Evolutionary conservation across 2,888 invertebrate genomes (phyloP), one percentile per base, ranked within the genome.

Genomic region (Dasysyrphus tricinctus): DNA sequence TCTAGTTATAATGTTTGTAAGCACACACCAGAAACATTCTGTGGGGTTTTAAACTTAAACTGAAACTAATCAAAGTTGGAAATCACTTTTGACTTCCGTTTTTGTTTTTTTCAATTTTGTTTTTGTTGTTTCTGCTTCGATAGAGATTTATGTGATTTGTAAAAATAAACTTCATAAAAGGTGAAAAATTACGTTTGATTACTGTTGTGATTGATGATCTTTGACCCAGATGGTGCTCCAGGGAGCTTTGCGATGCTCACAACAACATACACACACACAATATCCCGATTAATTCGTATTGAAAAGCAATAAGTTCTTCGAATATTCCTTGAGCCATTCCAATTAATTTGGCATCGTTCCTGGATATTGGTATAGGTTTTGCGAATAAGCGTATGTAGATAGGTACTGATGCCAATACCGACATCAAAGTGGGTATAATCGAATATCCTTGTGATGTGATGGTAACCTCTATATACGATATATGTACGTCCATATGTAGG

Each of bases 41-140:
- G 49, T 37, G 16, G 16, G 19, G 49, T 34, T 49, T 49, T 32
- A 42, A 16, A 65, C 6, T 49, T 49, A 19, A 67, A 34, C 19
- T 14, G 19, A 49, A 67, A 67, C 65, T 67, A 67, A 67, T 67
- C 49, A 67, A 49, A 67, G 34, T 49, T 67, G 12, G 3, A 19
- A 67, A 49, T 67, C 49, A 49, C 49, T 67, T 67, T 39, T 59
- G 1, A 19, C 19, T 39, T 39, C 4, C 0, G 8, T 59, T 9
- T 39, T 59, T 59, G 5, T 39, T 37, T 32, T 56, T 34, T 49
- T 47, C 3, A 2, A 9, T 37, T 7, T 24, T 24, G 1, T 24
- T 24, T 24, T 24, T 24, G 1, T 24, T 24, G 24, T 39, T 42
- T 5, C 5, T 5, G 24, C 19, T 29, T n/a, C 14, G 14, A 12